Evolutionary conservation across 1,140 invertebrate genomes (phyloP), one percentile per base, ranked within the genome.

Genomic region (Drosophila malerkotliana): DNA sequence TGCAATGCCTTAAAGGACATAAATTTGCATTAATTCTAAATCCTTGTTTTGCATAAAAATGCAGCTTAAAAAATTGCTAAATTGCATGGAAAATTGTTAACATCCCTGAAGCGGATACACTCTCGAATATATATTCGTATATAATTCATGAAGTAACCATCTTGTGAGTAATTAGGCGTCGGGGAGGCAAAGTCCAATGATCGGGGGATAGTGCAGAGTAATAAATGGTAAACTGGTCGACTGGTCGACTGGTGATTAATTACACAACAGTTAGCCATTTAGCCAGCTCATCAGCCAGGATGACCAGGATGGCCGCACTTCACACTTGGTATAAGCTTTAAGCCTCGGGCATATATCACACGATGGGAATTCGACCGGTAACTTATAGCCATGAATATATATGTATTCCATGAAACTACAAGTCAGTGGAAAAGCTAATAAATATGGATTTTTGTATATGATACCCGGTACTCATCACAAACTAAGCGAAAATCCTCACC

Each of bases 141-240:
- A 73, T 73, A 75, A 75, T 66, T 75, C 69, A 75, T 75, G 69
- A 58, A 66, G 55, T 59, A 51, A 52, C 72, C 72, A 64, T 73
- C 72, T 58, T 57, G 26, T 64, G 69, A 75, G 69, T 75, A 75
- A 75, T 75, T 64, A 75, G 71, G 69, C 63, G 54, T 48, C 51
- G 49, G 62, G 52, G 71, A 52, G 41, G 52, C 51, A 51, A 61
- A 52, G 37, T 58, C 12, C 30, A 58, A 47, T 48, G 39, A 39
- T 32, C 0, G 18, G 26, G 26, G 14, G 49, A 18, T 21, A 21
- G 21, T 45, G 26, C 32, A 1, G 15, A 32, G 68, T 72, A 71
- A 72, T 72, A 59, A 72, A 72, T 72, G 64, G 66, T 63, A 49
- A 49, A 63, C 66, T 28, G 51, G 8, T 44, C n/a, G 51, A 63